Conservation (phyloP, 2,113 vertebrate species). For the Antechinus flavipes region DNA sequence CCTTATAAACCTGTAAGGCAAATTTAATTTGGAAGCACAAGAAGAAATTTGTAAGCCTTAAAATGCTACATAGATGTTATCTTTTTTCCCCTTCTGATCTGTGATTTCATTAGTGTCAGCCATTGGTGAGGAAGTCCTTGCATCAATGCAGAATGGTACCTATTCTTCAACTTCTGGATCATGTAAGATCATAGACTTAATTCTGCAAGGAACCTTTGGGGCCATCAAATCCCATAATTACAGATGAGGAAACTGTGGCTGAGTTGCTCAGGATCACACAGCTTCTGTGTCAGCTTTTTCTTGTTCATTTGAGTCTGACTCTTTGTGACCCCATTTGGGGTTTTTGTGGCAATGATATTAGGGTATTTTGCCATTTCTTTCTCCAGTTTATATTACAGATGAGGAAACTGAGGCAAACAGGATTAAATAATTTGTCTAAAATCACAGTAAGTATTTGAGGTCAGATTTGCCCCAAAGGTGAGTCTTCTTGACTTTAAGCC, state of each 20-base stretch:
- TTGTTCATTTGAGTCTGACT: too few species aligned
- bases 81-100: background rate
- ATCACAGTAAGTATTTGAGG: background rate
- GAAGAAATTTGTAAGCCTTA: background rate
- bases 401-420: background rate
- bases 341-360: too few species aligned
- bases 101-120: background rate
- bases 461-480: background rate
- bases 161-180: background rate
- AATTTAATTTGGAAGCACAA: background rate
- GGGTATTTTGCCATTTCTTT: too few species aligned
- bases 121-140: background rate
- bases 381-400: too few species aligned
- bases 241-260: background rate
- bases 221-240: background rate
- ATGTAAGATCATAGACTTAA: background rate
- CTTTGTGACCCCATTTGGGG: too few species aligned
- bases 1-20: background rate
- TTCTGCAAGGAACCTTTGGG: background rate
- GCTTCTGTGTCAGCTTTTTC: background rate
- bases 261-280: background rate
- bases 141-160: background rate
- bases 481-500: too few species aligned
- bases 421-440: background rate
- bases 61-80: background rate